phyloP scores from a whole-genome alignment of 2,797 vertebrate species.

The Aratinga solstitialis region DNA sequence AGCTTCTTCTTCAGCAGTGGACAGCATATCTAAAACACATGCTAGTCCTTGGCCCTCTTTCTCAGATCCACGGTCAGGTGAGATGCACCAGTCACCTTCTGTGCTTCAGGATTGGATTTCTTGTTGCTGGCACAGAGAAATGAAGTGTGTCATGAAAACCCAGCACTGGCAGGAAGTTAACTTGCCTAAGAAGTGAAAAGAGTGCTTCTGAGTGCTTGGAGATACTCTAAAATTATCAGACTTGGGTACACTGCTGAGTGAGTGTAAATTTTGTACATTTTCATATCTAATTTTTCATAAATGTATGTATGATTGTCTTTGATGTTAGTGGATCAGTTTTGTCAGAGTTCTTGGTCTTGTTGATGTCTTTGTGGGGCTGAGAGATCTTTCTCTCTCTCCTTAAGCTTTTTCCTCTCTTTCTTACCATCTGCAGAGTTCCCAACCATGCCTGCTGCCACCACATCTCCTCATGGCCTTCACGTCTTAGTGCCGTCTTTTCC shows the following conservation, averaged over 20 bases:
- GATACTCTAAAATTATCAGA: background rate
- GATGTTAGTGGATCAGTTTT: background rate
- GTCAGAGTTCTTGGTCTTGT: background rate
- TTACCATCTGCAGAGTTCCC: conserved; percentile 69
- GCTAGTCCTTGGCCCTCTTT: background rate
- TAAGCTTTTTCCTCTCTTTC: background rate
- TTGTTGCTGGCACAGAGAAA: background rate
- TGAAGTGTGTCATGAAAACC: background rate
- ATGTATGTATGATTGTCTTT: background rate
- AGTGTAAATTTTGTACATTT: background rate
- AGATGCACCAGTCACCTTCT: background rate
- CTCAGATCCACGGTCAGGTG: conserved; percentile 65
- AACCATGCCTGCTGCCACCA: conserved; percentile 5
- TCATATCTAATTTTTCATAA: background rate
- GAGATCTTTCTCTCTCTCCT: background rate
- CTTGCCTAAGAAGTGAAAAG: background rate
- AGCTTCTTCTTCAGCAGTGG: conserved; percentile 72
- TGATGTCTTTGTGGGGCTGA: background rate
- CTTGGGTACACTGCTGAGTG: background rate
- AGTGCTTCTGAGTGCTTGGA: background rate
- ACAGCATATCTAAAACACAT: conserved; percentile 18
- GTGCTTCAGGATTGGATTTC: background rate
- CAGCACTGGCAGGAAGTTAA: background rate
- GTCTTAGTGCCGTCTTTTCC: conserved; percentile 79
- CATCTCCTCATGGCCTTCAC: conserved; percentile 69